Base-by-base conservation (phyloP, 1,140 invertebrate genomes). In the Nomia melanderi region DNA sequence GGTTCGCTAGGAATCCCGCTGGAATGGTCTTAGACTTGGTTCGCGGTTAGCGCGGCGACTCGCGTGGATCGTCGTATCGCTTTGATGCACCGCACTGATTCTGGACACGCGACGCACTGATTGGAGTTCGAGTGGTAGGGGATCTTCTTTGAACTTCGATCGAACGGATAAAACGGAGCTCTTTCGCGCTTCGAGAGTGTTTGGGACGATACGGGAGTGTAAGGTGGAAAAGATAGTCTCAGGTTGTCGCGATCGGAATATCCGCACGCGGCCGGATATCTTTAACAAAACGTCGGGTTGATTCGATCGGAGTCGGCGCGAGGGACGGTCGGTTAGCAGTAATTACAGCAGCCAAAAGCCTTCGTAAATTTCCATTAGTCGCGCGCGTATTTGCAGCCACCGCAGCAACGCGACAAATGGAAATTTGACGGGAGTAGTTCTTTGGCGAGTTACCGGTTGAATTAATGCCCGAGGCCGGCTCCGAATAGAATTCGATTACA, bases 401-500 rank as follows among this genome's bases (percentile, higher is more conserved):
- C 63, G 39, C 63, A 57, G 31, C 36, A 36, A 64, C 39, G 50
- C 72, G 63, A 75, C 72, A 67, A 75, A 75, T 67, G 63, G 72
- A 75, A 75, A 75, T 75, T 67, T 41, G 72, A 75, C 63, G 53
- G 72, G 29, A 41, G 17, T 29, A 47, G 64, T 59, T 76, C 73
- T 76, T 76, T 57, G 73, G 39, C 64, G 6, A 69, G 64, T 59
- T 44, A 23, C 23, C 27, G 73, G 66, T 69, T 36, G 39, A 69
- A 76, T 76, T 76, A 76, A 76, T 47, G 33, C 29, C 54, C n/a
- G 11, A 11, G 54, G 23, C 23, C 27, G 23, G 64, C 54, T 59
- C 25, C 50, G 73, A 67, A 50, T 50, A 25, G 64, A 47, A 76
- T 76, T 76, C 73, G 53, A 76, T 76, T 69, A 67, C 64, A n/a